A percentile compares a stretch with the other conserved stretches of the same genome.
phyloP scores from a whole-genome alignment of 2,888 invertebrate species.

The Geophilus truncorum region DNA sequence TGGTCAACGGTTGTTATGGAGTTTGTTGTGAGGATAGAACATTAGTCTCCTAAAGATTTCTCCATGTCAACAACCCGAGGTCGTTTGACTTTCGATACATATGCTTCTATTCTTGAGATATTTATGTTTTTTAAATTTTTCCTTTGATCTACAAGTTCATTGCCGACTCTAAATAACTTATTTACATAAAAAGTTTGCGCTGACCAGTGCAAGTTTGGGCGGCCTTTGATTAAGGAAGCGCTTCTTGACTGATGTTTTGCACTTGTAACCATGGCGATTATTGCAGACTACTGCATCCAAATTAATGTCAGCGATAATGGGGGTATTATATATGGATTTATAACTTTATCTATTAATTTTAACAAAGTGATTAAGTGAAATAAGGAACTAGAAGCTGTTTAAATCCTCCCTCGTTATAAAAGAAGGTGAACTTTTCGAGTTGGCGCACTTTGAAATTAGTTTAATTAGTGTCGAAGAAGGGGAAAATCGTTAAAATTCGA shows the following conservation, averaged over 20 bases:
- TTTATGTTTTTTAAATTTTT: background rate
- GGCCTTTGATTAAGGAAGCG: background rate
- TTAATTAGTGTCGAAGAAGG: background rate
- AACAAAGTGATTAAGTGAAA: background rate
- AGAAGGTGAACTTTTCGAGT: background rate
- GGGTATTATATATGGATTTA: slow-evolving; percentile 6
- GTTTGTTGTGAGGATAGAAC: slow-evolving; percentile 25
- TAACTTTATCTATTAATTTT: slow-evolving; percentile 8
- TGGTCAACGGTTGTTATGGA: slow-evolving; percentile 27
- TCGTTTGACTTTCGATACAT: background rate
- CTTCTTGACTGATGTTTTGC: background rate
- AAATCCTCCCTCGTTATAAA: background rate
- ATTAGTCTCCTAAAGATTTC: slow-evolving; percentile 21
- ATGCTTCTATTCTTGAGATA: background rate
- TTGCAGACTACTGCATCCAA: slow-evolving; percentile 25
- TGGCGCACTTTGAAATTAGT: background rate
- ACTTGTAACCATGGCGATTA: slow-evolving; percentile 10
- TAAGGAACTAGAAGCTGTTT: background rate
- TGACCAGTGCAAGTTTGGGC: background rate
- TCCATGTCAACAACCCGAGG: slow-evolving; percentile 17
- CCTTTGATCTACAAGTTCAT: background rate
- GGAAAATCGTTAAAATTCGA: slow-evolving; percentile 1
- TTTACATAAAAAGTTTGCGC: background rate
- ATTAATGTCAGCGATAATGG: slow-evolving; percentile 25
- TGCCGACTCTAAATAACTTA: background rate